These are phyloP conservation scores for Cynopterus brachyotis DNA, from an alignment of 2,113 vertebrate species.

Conservation along the genomic window DNA sequence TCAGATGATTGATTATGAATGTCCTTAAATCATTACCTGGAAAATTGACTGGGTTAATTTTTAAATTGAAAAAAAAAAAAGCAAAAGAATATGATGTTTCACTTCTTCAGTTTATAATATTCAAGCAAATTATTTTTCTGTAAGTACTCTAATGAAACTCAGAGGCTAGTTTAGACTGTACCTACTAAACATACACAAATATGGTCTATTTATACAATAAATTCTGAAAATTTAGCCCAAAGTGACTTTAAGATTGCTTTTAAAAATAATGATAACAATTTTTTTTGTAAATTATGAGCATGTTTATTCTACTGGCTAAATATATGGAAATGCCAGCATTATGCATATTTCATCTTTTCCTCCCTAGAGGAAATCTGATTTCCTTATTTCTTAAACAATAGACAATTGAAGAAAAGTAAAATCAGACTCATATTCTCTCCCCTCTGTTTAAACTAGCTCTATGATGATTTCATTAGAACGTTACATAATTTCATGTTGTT, in stretches of 20 bases:
- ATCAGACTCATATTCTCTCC: background rate
- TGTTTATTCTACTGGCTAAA: background rate
- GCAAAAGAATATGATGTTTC: background rate
- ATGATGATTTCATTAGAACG: slow-evolving; percentile 19
- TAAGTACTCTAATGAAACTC: background rate
- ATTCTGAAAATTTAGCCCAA: background rate
- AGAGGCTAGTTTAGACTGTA: background rate
- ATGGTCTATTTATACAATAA: background rate
- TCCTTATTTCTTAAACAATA: background rate
- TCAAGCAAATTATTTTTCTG: background rate
- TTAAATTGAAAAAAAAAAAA: background rate
- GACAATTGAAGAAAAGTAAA: background rate
- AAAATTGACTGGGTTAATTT: background rate
- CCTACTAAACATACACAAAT: background rate
- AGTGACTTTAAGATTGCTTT: background rate
- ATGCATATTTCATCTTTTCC: background rate
- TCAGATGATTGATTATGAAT: background rate
- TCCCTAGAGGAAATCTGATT: background rate
- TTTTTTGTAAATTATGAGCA: background rate
- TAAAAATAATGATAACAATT: background rate
- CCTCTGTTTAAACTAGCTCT: background rate
- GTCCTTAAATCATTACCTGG: background rate
- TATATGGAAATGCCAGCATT: background rate
- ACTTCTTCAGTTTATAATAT: background rate
- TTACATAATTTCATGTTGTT: background rate